Evolutionary conservation across 2,113 vertebrate genomes (phyloP), one percentile per base, ranked within the genome.

Genomic region (Calyptommatus sinebrachiatus): DNA sequence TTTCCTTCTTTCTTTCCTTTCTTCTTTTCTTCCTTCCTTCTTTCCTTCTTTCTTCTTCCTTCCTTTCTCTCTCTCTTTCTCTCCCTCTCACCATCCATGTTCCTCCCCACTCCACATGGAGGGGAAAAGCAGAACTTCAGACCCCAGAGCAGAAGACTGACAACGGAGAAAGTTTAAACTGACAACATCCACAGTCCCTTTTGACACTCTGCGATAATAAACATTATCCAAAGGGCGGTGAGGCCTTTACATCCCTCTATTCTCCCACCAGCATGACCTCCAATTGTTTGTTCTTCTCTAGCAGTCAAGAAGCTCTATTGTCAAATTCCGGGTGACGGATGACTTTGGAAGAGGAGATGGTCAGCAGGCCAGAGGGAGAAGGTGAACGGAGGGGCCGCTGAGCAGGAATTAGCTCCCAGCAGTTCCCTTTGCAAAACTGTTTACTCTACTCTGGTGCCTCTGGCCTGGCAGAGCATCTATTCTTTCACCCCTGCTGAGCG

Each of bases 401-500:
- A 50, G 78, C 8, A 7, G 35, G 48, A 86, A 85, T 61, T 83
- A 5, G 89, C 90, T 90, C 81, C 82, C 50, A 78, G 91, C 88
- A 41, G 35, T 41, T 91, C 86, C 88, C 89, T 88, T 88, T 20
- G 46, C 88, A 88, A 89, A 87, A 88, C 88, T 89, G 88, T 93
- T 93, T 91, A 90, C 90, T 93, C 89, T 92, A 87, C 61, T 35
- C 88, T 72, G 84, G 80, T 85, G 89, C 91, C 91, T 83, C 41
- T 80, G 87, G 90, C 88, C 88, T 10, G 31, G 80, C 73, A 88
- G 89, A 92, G 90, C 90, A 87, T 88, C 62, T 29, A 83, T 84
- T 90, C 87, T 88, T 87, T 86, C 91, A 86, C 90, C 91, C 91
- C 91, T 75, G 89, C 91, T 90, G 91, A 22, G 92, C 80, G 91